These are phyloP conservation scores for Corythornis leucogaster DNA, from an alignment of 2,797 vertebrate species.

Conservation along the genomic window DNA sequence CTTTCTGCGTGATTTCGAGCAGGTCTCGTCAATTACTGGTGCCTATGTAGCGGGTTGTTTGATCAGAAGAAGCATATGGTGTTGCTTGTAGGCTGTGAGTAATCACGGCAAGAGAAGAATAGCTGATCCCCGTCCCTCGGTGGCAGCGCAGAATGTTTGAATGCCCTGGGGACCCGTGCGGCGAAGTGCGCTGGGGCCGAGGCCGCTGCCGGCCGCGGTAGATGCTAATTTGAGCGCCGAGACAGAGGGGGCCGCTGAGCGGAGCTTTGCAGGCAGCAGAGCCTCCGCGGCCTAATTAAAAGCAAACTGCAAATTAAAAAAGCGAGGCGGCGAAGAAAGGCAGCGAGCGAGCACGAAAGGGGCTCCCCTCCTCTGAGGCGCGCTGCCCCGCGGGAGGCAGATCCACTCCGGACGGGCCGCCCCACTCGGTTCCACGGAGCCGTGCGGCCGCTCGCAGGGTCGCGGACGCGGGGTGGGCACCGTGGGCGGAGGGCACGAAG, in stretches of 20 bases:
- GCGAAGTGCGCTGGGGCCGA: slow-evolving; percentile 38
- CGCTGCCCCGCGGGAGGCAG: not conserved
- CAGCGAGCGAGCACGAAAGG: not conserved
- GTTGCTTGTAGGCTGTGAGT: slow-evolving; percentile 75
- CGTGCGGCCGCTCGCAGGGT: no score
- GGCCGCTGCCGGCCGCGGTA: not conserved
- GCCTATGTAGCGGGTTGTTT: slow-evolving; percentile 80
- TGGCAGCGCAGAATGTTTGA: slow-evolving; percentile 56
- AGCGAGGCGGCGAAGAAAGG: not conserved
- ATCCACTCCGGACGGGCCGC: not conserved
- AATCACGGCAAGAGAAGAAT: slow-evolving; percentile 72
- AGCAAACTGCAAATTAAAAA: not conserved
- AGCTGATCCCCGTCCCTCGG: slow-evolving; percentile 55
- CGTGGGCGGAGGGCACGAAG: not conserved
- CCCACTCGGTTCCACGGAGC: not conserved
- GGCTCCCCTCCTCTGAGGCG: not conserved
- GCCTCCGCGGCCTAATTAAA: not conserved
- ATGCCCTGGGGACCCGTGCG: slow-evolving; percentile 58
- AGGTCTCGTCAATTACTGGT: slow-evolving; percentile 85
- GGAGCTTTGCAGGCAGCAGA: not conserved
- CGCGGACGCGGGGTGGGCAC: not conserved
- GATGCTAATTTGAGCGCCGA: slow-evolving; percentile 51
- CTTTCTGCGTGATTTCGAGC: slow-evolving; percentile 86
- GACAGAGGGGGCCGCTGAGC: not conserved
- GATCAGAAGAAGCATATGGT: slow-evolving; percentile 87